Evolutionary conservation across 2,113 vertebrate genomes (phyloP), one percentile per base, ranked within the genome.

Genomic region (Serranochromis macrocephalus): DNA sequence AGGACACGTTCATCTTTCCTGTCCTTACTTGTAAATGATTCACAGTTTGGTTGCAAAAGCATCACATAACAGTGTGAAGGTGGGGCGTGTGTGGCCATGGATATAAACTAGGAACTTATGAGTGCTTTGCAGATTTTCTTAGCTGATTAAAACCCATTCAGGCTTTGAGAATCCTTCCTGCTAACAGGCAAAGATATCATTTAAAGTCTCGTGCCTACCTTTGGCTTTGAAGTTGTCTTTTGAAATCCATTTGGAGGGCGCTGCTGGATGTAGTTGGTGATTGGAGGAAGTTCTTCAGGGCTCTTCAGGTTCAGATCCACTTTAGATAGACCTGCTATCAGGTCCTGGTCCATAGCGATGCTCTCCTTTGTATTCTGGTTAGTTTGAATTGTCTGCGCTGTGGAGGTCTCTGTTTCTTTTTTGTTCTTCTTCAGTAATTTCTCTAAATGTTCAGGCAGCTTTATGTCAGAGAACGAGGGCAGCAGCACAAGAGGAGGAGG

Each of bases 381-480:
- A 5, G 36, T 51, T 84, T 86, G 16, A 53, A 38, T 14, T 4
- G 7, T 63, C 51, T 86, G 63, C 12, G 51, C 42, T 85, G 57
- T 89, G 13, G 96, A 94, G 85, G 61, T 90, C 10, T 96, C 92
- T 0, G 93, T 83, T 33, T 94, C 92, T 24, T 83, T 82, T 90
- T 94, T 95, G 71, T 96, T 95, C 79, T 93, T 95, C 94, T 94
- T 96, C 13, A 96, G 81, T 75, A 94, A 94, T 82, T 97, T 98
- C 89, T 98, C 97, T 94, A 97, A 94, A 90, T 94, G 95, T 92
- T 95, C 96, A 58, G 96, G 95, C 83, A 97, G 93, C 89, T 95
- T 97, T 68, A 95, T 81, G 80, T 96, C 97, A 21, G 96, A 91
- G 91, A 96, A 92, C 75, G 92, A 94, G n/a, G 96, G 93, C 38